A percentile compares a stretch with the other conserved stretches of the same genome.
Conservation (phyloP, 2,797 vertebrate species). For the Chromis chromis region DNA sequence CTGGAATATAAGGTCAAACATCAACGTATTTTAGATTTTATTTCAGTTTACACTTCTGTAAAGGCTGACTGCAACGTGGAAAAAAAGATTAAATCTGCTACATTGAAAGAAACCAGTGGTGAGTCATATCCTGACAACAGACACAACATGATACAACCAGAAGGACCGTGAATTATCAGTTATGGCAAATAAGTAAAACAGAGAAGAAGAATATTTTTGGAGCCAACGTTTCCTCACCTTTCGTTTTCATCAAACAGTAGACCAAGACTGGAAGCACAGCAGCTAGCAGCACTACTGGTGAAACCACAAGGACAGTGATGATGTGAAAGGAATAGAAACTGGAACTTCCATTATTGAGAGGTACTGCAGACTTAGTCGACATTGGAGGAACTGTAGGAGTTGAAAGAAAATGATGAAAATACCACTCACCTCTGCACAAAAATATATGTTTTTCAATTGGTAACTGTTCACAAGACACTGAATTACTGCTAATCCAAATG, state of each 20-base stretch:
- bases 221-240: constrained; percentile 37
- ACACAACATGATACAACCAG: neutral
- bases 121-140: neutral
- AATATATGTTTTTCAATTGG: neutral
- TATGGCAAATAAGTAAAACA: neutral
- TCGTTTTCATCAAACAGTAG: constrained; percentile 54
- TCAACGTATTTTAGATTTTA: neutral
- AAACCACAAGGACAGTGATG: constrained; percentile 49
- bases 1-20: neutral
- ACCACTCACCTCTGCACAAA: constrained; percentile 3
- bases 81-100: neutral
- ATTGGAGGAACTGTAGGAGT: constrained; percentile 58
- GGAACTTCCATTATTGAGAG: neutral
- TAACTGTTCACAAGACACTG: neutral
- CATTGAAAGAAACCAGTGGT: neutral
- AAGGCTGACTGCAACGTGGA: neutral
- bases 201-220: neutral
- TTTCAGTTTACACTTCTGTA: neutral
- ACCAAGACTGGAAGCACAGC: constrained; percentile 40
- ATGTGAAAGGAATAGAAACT: neutral
- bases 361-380: rapidly evolving
- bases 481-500: neutral
- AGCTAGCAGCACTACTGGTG: constrained; percentile 40
- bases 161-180: neutral
- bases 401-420: constrained; percentile 52